Evolutionary conservation across 1,140 invertebrate genomes (phyloP).

Genomic region (Antheraea pernyi): DNA sequence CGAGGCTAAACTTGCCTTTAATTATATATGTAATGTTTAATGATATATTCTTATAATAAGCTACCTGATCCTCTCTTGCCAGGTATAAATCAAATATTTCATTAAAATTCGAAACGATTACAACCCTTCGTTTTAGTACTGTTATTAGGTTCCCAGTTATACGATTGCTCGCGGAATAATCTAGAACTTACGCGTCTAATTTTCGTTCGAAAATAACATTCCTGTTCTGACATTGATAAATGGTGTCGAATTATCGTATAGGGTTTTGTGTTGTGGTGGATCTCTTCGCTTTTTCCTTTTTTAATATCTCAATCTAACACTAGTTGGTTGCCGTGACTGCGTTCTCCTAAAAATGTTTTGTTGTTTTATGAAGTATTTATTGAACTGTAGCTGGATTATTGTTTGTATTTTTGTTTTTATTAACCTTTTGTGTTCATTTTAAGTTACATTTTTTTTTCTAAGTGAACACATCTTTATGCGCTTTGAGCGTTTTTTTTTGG

Average conservation of each 20-base stretch:
- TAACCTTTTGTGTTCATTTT: no score
- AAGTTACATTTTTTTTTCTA: no score
- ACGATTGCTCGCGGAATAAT: slow-evolving; percentile 52
- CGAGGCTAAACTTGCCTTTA: slow-evolving; percentile 65
- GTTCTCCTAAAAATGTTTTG: no score
- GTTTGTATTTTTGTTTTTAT: no score
- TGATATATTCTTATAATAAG: slow-evolving; percentile 77
- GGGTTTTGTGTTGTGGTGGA: neutral
- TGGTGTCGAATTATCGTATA: slow-evolving; percentile 45
- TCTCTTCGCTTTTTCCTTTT: no score
- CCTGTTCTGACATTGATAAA: slow-evolving; percentile 65
- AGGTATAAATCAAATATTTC: slow-evolving; percentile 78
- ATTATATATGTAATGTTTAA: slow-evolving; percentile 78
- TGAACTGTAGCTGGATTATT: no score
- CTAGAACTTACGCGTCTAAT: slow-evolving; percentile 33
- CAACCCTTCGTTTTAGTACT: slow-evolving; percentile 66
- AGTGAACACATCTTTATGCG: no score
- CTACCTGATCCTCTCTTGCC: slow-evolving; percentile 62
- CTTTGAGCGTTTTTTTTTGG: no score
- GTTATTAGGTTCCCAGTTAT: slow-evolving; percentile 53
- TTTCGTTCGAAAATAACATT: slow-evolving; percentile 49
- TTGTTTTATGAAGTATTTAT: no score
- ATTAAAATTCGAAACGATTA: slow-evolving; percentile 67
- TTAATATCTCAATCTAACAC: no score
- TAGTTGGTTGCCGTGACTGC: no score